A percentile compares a stretch with the other conserved stretches of the same genome.
Conservation (phyloP, 2,888 invertebrate genomes). For the Linnaemya vulpina region DNA sequence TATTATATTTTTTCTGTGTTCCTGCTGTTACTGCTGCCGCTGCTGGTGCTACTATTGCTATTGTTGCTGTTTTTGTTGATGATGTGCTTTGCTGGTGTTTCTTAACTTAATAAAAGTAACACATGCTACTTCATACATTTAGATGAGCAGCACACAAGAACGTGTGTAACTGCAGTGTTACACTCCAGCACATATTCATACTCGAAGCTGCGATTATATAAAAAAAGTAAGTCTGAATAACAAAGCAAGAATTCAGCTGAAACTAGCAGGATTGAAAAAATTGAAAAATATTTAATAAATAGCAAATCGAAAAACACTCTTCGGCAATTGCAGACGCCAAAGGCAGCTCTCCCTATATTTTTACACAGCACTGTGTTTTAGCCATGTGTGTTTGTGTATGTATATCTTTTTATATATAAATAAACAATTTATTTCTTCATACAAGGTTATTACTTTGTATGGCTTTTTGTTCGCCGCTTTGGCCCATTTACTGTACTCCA, state of each 20-base stretch:
- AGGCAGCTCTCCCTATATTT: neutral
- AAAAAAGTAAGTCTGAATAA: neutral
- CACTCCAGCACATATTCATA: slow-evolving; percentile 9
- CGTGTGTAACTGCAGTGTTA: slow-evolving; percentile 20
- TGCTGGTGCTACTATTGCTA: neutral
- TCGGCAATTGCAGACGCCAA: neutral
- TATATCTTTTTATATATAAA: neutral
- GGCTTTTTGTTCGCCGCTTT: slow-evolving; percentile 23
- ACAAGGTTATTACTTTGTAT: slow-evolving; percentile 54
- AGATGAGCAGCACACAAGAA: neutral
- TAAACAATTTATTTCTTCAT: slow-evolving; percentile 7
- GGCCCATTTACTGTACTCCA: neutral
- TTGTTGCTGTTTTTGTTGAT: slow-evolving; percentile 20
- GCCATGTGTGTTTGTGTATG: neutral
- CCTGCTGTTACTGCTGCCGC: neutral
- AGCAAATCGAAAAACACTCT: neutral
- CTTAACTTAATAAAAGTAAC: slow-evolving; percentile 65
- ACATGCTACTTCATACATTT: slow-evolving; percentile 35
- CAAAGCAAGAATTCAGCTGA: neutral
- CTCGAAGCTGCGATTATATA: neutral
- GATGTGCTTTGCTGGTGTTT: slow-evolving; percentile 16
- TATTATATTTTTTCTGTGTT: neutral
- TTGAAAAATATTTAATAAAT: neutral
- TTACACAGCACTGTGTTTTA: neutral
- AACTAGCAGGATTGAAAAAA: neutral